Evolutionary conservation across 2,113 vertebrate genomes (phyloP), one percentile per base, ranked within the genome.

Genomic region (Balaeniceps rex): DNA sequence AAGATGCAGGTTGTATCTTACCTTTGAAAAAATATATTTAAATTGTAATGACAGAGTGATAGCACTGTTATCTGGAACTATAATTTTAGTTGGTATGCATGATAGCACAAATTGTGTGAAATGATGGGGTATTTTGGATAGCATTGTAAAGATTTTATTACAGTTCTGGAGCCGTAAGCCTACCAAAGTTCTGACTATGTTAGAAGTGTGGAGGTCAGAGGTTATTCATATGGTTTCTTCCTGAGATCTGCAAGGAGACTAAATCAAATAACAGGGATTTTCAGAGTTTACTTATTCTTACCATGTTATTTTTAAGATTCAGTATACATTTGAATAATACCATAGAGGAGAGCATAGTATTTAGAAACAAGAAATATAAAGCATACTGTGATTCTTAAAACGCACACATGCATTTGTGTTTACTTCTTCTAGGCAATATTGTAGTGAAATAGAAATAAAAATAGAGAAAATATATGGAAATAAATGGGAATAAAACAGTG

Each of bases 111-210:
- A 95, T 91, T 84, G 82, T 95, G 11, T 90, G 88, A 97, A 95
- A 90, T 96, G 88, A 92, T 83, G 54, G 54, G 82, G 71, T 91
- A 51, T 97, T 98, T 98, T 80, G 95, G 94, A 96, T 95, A 93
- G 86, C 82, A 83, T 49, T 88, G 96, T 93, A 93, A 87, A 93
- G 83, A 96, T 94, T 90, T 94, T 79, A 87, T 82, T 87, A 84
- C 60, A 75, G 72, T 81, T 92, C 71, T 29, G 47, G 82, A 95
- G 83, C 76, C 28, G 6, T 85, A 57, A 89, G 78, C 54, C 44
- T 79, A 47, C 86, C 24, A 31, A 40, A 87, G 54, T 96, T 96
- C 92, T 92, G 75, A 64, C 78, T 83, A 10, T 60, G 44, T n/a
- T 89, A 68, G 75, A 77, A 94, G 57, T 47, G 81, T 34, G 58